Evolutionary conservation across 1,140 invertebrate genomes (phyloP).

Genomic region (Drosophila sechellia): DNA sequence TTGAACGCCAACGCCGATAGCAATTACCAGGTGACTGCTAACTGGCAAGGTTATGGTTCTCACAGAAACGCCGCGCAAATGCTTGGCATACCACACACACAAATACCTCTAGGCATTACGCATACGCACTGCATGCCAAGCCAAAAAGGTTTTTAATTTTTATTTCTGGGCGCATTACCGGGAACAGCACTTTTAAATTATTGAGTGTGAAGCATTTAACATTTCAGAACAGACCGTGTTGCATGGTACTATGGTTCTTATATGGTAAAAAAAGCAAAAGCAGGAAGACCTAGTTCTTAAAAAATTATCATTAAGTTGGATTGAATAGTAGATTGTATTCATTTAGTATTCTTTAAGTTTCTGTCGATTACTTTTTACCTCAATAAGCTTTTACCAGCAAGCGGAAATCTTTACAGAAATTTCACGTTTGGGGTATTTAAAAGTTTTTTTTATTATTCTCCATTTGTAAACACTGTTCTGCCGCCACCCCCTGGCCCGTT

Average conservation of each 20-base stretch:
- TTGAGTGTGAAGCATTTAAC: slow-evolving; percentile 74
- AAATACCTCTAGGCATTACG: slow-evolving; percentile 63
- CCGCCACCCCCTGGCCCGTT: slow-evolving; percentile 26
- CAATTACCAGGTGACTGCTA: slow-evolving; percentile 74
- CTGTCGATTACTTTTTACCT: no score
- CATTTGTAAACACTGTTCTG: slow-evolving; percentile 32
- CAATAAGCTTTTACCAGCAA: no score
- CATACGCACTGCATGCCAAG: slow-evolving; percentile 65
- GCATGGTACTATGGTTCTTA: slow-evolving; percentile 39
- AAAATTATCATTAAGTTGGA: no score
- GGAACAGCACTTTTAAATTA: slow-evolving; percentile 65
- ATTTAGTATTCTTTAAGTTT: no score
- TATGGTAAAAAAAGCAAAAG: background rate
- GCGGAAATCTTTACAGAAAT: no score
- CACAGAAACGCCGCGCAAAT: slow-evolving; percentile 60
- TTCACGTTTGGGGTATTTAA: background rate
- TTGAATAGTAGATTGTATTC: no score
- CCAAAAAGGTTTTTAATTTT: slow-evolving; percentile 29
- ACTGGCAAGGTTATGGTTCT: slow-evolving; percentile 73
- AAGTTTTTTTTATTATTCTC: slow-evolving; percentile 1
- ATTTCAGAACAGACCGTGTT: slow-evolving; percentile 10
- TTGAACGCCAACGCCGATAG: slow-evolving; percentile 59
- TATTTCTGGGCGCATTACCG: slow-evolving; percentile 18
- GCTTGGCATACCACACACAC: slow-evolving; percentile 63
- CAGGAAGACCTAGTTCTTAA: no score